Percentiles rank a stretch among this genome's conserved stretches.
Evolutionary conservation across 2,888 invertebrate genomes (phyloP).

Genomic region (Tenthredo notha): DNA sequence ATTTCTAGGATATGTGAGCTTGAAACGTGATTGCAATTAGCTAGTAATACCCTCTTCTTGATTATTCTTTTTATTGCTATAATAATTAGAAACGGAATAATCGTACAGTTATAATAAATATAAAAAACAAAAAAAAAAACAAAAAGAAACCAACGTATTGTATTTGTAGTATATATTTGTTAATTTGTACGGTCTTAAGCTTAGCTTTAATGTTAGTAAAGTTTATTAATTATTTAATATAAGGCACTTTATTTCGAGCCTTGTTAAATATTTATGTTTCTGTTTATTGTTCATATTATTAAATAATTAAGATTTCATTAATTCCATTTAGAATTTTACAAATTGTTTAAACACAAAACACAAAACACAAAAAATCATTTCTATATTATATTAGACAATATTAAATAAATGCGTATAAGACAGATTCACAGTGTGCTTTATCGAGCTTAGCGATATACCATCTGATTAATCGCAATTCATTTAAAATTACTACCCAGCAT

Average conservation of each 20-base stretch:
- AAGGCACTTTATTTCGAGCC: conserved; percentile 19
- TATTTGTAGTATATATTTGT: conserved; percentile 1
- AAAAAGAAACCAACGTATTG: too few species aligned
- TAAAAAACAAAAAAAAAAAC: conserved; percentile 9
- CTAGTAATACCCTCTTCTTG: not conserved
- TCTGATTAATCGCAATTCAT: conserved; percentile 23
- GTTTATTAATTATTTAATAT: not conserved
- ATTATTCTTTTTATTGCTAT: conserved; percentile 2
- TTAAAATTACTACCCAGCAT: not conserved
- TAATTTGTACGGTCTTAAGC: conserved; percentile 26
- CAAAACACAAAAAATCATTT: not conserved
- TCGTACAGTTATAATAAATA: conserved; percentile 39
- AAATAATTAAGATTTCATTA: not conserved
- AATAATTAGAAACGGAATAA: conserved; percentile 28
- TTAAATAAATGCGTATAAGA: conserved; percentile 47
- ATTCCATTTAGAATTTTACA: not conserved
- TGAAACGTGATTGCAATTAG: not conserved
- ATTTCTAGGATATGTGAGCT: not conserved
- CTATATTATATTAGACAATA: not conserved
- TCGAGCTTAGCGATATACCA: conserved; percentile 48
- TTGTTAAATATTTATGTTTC: not conserved
- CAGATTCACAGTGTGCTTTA: conserved; percentile 54
- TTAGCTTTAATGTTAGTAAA: conserved; percentile 31
- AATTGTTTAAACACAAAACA: not conserved
- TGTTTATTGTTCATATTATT: conserved; percentile 3